Percentiles rank a stretch among this genome's conserved stretches.
phyloP scores from a whole-genome alignment of 2,113 vertebrate genomes.

The Cariama cristata region DNA sequence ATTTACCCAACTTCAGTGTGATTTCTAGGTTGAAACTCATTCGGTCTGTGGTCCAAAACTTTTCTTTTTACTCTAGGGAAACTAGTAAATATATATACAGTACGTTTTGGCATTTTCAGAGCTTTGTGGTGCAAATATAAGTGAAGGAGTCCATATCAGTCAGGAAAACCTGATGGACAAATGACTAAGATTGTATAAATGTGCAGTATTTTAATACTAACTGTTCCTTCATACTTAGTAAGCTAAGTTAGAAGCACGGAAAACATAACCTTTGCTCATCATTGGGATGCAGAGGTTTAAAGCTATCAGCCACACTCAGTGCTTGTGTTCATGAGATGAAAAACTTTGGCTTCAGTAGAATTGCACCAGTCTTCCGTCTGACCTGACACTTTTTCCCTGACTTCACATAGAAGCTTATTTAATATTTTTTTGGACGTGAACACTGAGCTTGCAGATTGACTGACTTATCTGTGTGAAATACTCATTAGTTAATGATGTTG shows the following conservation, averaged over 20 bases:
- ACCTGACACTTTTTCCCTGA: background rate
- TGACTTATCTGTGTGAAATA: background rate
- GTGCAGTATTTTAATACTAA: background rate
- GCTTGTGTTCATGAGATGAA: background rate
- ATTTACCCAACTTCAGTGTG: background rate
- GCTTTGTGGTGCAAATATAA: background rate
- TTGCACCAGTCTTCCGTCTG: background rate
- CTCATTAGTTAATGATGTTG: background rate
- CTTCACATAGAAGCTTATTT: background rate
- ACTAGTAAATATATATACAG: background rate
- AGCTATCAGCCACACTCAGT: background rate
- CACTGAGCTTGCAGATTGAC: background rate
- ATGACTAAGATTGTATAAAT: background rate
- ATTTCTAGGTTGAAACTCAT: background rate
- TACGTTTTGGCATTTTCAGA: background rate
- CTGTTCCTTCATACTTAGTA: background rate
- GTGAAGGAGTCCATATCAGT: background rate
- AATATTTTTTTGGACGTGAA: background rate
- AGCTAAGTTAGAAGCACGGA: background rate
- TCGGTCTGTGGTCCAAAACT: background rate
- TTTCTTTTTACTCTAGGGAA: background rate
- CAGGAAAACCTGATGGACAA: background rate
- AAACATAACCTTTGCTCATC: background rate
- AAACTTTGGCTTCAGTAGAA: background rate
- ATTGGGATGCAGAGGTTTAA: background rate